Evolutionary conservation across 2,888 invertebrate genomes (phyloP).

Genomic region (Trileptium ribeirensis): DNA sequence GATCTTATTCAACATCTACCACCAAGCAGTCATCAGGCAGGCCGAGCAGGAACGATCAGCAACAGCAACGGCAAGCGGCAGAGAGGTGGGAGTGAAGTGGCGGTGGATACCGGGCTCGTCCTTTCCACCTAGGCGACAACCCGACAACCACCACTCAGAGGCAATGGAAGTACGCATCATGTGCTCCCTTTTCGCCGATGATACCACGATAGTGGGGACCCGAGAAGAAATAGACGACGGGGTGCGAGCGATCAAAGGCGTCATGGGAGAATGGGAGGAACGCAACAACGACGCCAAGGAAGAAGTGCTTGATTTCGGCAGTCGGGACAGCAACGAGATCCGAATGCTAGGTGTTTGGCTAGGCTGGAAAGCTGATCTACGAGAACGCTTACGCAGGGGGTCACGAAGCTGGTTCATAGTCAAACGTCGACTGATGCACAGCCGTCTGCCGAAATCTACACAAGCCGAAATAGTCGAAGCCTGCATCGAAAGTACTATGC

Average conservation of each 20-base stretch:
- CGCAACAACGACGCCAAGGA: background rate
- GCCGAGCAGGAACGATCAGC: background rate
- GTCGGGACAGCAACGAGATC: background rate
- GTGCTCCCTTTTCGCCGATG: conserved; percentile 3
- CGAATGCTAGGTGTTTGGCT: conserved; percentile 1
- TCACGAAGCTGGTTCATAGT: background rate
- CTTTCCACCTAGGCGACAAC: background rate
- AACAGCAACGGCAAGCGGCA: background rate
- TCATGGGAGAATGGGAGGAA: background rate
- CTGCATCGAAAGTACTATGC: conserved; percentile 1
- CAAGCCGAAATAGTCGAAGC: background rate
- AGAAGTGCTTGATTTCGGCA: background rate
- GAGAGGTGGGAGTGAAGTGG: background rate
- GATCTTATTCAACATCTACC: background rate
- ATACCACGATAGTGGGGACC: background rate
- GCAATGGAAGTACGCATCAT: background rate
- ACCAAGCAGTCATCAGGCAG: conserved; percentile 1
- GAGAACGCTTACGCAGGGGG: background rate
- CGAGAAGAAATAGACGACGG: background rate
- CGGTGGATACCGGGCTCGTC: conserved; percentile 5
- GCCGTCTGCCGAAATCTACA: background rate
- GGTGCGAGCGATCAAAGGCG: background rate
- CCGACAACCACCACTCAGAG: conserved; percentile 10
- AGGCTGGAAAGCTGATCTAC: background rate
- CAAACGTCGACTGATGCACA: background rate